Base-by-base conservation (phyloP, 2,113 vertebrate genomes). In the Equus quagga region DNA sequence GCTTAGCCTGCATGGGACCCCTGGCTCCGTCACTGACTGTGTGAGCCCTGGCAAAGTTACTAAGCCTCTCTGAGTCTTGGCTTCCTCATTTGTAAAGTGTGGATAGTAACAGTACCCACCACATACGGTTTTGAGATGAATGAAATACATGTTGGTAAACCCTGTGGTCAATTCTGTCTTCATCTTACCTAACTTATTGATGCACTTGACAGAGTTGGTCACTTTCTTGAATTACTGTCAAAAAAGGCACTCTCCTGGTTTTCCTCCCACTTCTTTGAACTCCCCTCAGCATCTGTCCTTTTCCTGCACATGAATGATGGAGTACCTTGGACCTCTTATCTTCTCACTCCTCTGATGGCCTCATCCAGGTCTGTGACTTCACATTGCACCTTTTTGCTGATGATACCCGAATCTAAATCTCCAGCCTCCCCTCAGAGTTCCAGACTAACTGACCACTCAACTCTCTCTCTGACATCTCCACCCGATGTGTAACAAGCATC, bases 371-470 rank as follows among this genome's bases (percentile, higher is more conserved):
- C 56, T 1, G 0, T 26, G 51, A 21, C 24, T 62, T 83, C 56
- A 54, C 2, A 28, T 3, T 15, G 60, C 14, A 6, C 6, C 73
- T 36, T 44, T 36, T 15, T 15, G n/a, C 73, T 33, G 41, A 72
- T 78, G 67, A 21, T 5, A 9, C 44, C 62, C 1, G 1, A 33
- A 14, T 49, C 88, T 51, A 31, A 60, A 46, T 3, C 70, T 60
- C 17, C n/a, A 76, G 85, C 65, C 28, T 82, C 18, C 26, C 13
- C 19, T 58, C 79, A 58, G 49, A 81, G 82, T 23, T 33, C 44
- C 70, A 69, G 26, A 28, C 11, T 13, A 8, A 8, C 1, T 76
- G 5, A 14, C 15, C 6, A 0, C 12, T 31, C 36, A 23, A 1
- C 28, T 6, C 24, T 65, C n/a, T 86, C 76, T 67, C 0, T 3